These are phyloP conservation scores for Callionymus lyra DNA, from an alignment of 2,113 vertebrate genomes.

Conservation along the genomic window DNA sequence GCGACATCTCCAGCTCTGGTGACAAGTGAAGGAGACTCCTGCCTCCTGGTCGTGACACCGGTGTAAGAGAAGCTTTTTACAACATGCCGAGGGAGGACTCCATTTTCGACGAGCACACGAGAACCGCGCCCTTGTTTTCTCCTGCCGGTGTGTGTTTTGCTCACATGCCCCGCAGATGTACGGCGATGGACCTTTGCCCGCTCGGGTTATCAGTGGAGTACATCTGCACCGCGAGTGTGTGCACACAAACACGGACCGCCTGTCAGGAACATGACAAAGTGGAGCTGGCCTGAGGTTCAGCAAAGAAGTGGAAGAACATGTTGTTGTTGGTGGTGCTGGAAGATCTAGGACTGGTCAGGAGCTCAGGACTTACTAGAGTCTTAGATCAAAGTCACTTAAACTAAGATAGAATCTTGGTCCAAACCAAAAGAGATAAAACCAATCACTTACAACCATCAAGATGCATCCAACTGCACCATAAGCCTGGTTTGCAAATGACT, in stretches of 20 bases:
- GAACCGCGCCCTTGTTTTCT: constrained; percentile 50
- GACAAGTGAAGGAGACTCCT: constrained; percentile 22
- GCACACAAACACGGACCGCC: constrained; percentile 5
- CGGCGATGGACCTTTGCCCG: constrained; percentile 10
- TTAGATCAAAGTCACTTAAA: no score
- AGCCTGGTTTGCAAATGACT: no score
- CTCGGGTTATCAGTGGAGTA: constrained; percentile 9
- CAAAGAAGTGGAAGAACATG: no score
- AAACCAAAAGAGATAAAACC: no score
- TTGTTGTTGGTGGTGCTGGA: no score
- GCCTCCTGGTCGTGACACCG: constrained; percentile 44
- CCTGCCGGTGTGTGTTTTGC: constrained; percentile 40
- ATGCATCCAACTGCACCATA: no score
- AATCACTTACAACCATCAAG: no score
- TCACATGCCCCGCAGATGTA: constrained; percentile 62
- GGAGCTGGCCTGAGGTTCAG: constrained; percentile 3
- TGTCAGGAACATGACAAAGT: constrained; percentile 13
- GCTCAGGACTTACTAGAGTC: no score
- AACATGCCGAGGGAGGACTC: constrained; percentile 43
- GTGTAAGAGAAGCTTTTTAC: constrained; percentile 47
- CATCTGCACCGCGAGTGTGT: constrained; percentile 19
- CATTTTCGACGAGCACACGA: constrained; percentile 50
- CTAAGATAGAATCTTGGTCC: no score
- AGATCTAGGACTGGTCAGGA: no score
- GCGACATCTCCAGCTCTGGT: constrained; percentile 45